Percentiles rank a stretch among this genome's conserved stretches.
Conservation (phyloP, 35 echinoderm and acorn worm genomes). For the Holothuria glaberrima region DNA sequence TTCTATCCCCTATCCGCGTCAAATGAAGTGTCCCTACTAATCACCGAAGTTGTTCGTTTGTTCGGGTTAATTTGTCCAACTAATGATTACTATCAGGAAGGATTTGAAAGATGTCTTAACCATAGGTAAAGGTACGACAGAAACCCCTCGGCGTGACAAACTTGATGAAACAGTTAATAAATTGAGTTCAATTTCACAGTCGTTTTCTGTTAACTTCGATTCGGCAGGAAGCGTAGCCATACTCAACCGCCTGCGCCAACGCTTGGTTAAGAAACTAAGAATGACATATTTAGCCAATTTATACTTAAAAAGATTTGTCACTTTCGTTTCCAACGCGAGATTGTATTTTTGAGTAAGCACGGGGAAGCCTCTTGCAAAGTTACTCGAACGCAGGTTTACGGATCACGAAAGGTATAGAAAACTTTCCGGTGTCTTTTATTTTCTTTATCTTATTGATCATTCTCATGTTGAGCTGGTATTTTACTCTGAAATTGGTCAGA, state of each 20-base stretch:
- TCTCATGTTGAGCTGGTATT: too few species aligned
- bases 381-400: too few species aligned
- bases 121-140: slow-evolving; percentile 47
- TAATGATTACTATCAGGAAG: slow-evolving; percentile 25
- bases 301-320: slow-evolving; percentile 60
- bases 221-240: slow-evolving; percentile 38
- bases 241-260: slow-evolving; percentile 55
- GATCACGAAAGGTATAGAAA: too few species aligned
- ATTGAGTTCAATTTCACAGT: slow-evolving; percentile 37
- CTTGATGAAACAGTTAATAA: slow-evolving; percentile 29
- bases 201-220: slow-evolving; percentile 33
- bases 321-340: slow-evolving; percentile 14
- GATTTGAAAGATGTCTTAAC: slow-evolving; percentile 6
- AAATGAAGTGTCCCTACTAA: slow-evolving; percentile 55
- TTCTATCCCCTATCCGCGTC: slow-evolving; percentile 15
- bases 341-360: too few species aligned
- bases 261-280: slow-evolving; percentile 52
- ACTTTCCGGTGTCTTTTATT: too few species aligned
- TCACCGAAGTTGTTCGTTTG: slow-evolving; percentile 56
- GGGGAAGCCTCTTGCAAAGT: too few species aligned
- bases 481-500: too few species aligned
- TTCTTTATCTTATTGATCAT: too few species aligned
- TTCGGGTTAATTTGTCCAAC: slow-evolving; percentile 48
- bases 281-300: slow-evolving; percentile 57
- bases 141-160: not conserved